Conservation (phyloP, 2,888 invertebrate genomes). For the Heliconius ismenius region DNA sequence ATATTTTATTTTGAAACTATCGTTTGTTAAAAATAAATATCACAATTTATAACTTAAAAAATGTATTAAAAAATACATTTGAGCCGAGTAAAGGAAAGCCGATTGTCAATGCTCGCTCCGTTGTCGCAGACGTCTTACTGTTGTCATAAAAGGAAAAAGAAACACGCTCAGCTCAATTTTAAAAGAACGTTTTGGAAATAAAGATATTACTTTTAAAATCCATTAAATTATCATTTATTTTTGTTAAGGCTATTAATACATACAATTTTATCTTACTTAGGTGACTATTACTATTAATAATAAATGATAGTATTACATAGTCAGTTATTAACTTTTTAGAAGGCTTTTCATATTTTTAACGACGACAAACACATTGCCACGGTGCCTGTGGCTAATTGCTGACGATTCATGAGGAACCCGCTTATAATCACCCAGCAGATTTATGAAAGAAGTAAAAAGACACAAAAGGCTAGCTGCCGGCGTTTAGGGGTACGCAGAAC, state of each 20-base stretch:
- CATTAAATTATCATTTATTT: background rate
- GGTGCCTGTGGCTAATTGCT: constrained; percentile 28
- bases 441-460: constrained; percentile 61
- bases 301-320: background rate
- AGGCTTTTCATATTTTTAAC: constrained; percentile 19
- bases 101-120: constrained; percentile 16
- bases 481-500: constrained; percentile 50
- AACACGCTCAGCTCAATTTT: constrained; percentile 3
- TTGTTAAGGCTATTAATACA: background rate
- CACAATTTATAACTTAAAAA: background rate
- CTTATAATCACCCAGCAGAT: constrained; percentile 43
- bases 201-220: background rate
- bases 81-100: constrained; percentile 11
- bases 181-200: background rate
- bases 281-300: background rate
- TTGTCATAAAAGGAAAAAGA: constrained; percentile 28
- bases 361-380: constrained; percentile 6
- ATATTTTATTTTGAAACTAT: no score
- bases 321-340: background rate
- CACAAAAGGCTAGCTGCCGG: constrained; percentile 52
- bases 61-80: background rate
- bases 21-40: background rate
- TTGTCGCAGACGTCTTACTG: constrained; percentile 23
- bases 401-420: constrained; percentile 32
- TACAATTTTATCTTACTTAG: background rate